phyloP scores from a whole-genome alignment of 1,140 invertebrate genomes.

The Medauroidea extradentata region DNA sequence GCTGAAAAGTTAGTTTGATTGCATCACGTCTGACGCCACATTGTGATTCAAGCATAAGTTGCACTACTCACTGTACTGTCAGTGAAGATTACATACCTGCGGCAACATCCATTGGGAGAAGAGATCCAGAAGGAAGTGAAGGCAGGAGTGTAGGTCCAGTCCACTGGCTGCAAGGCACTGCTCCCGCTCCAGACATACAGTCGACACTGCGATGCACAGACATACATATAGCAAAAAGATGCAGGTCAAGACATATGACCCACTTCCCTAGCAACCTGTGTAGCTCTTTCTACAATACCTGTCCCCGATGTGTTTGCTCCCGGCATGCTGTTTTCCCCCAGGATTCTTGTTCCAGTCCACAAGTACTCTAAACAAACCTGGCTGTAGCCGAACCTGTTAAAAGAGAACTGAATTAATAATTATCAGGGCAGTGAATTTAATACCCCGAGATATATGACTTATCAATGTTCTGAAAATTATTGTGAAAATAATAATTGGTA shows the following conservation, averaged over 20 bases:
- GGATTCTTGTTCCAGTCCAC: conserved; percentile 37
- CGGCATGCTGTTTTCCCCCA: not conserved
- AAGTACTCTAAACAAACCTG: conserved; percentile 51
- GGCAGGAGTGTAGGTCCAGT: conserved; percentile 78
- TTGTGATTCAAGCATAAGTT: no score
- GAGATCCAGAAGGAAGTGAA: conserved; percentile 79
- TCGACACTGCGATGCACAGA: conserved; percentile 9
- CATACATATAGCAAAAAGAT: not conserved
- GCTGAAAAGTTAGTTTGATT: no score
- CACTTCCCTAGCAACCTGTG: no score
- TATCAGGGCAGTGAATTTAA: no score
- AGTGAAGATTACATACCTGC: conserved; percentile 19
- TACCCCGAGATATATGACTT: no score
- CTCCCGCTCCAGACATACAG: conserved; percentile 12
- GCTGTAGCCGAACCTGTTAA: conserved; percentile 44
- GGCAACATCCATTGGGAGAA: conserved; percentile 69
- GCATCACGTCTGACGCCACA: no score
- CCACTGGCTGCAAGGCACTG: conserved; percentile 46
- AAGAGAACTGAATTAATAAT: no score
- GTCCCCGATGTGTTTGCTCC: not conserved
- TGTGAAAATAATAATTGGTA: no score
- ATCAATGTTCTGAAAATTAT: no score
- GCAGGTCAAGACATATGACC: no score
- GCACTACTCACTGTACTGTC: no score
- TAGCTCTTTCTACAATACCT: no score